Evolutionary conservation across 2,797 vertebrate genomes (phyloP).

Genomic region (Columba guinea): DNA sequence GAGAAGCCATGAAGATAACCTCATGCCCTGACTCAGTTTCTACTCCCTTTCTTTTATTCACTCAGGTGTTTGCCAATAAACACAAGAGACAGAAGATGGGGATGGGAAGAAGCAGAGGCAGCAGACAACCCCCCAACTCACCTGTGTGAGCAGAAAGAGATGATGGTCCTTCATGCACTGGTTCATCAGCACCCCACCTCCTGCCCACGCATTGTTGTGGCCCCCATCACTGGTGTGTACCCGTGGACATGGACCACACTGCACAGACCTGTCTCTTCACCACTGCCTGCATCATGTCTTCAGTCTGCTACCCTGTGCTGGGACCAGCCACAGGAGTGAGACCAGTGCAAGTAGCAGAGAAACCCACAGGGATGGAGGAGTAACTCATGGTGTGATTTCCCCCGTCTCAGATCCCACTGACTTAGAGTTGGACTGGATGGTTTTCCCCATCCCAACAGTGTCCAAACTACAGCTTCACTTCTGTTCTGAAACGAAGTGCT

Average conservation of each 20-base stretch:
- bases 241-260: neutral
- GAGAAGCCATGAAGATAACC: neutral
- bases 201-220: rapidly evolving
- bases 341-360: neutral
- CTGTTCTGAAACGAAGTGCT: neutral
- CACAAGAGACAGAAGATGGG: neutral
- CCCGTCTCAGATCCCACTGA: neutral
- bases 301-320: neutral
- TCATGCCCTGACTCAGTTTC: neutral
- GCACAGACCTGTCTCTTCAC: neutral
- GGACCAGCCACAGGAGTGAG: neutral
- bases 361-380: neutral
- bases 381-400: neutral
- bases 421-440: neutral
- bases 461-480: neutral
- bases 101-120: neutral
- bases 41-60: neutral
- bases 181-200: neutral
- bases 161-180: rapidly evolving
- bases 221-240: neutral
- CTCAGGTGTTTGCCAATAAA: neutral
- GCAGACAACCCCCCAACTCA: neutral
- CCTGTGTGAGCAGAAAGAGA: neutral
- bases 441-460: neutral
- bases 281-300: neutral